These are phyloP conservation scores for Patiria miniata DNA, from an alignment of 35 echinoderm and acorn worm species.

Conservation along the genomic window DNA sequence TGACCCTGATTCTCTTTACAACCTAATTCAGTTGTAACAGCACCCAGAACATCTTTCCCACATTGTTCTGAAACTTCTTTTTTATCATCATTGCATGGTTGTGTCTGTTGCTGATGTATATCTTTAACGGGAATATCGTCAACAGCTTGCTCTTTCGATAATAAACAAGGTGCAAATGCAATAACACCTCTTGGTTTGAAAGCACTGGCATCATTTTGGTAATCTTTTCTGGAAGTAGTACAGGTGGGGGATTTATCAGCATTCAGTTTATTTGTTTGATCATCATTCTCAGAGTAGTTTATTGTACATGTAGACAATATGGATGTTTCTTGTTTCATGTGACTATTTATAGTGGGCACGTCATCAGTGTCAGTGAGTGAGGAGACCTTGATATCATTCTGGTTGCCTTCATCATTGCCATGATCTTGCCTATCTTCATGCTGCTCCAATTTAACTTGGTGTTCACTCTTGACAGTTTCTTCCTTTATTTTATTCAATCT, in stretches of 20 bases:
- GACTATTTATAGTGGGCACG: neutral
- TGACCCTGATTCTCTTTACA: neutral
- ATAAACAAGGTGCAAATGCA: neutral
- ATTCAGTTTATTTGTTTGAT: neutral
- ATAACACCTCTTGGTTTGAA: slow-evolving; percentile 4
- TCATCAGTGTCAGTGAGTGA: too few relatives aligned
- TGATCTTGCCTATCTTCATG: too few relatives aligned
- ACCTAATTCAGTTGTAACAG: neutral
- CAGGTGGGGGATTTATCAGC: neutral
- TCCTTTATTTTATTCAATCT: neutral
- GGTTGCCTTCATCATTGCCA: too few relatives aligned
- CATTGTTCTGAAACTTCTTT: neutral
- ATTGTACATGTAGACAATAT: neutral
- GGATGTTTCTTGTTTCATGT: neutral
- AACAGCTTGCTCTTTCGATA: too few relatives aligned
- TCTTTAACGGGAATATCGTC: too few relatives aligned
- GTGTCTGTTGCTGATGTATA: too few relatives aligned
- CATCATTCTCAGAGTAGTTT: neutral
- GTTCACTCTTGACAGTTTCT: neutral
- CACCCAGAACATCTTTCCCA: neutral
- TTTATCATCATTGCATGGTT: neutral
- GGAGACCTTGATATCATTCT: too few relatives aligned
- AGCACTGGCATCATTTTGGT: neutral
- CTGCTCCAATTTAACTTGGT: neutral
- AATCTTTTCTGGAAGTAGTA: neutral